Percentiles rank a stretch among this genome's conserved stretches.
These are phyloP conservation scores for Serrognathus titanus DNA, from an alignment of 2,888 invertebrate species.

Conservation along the genomic window DNA sequence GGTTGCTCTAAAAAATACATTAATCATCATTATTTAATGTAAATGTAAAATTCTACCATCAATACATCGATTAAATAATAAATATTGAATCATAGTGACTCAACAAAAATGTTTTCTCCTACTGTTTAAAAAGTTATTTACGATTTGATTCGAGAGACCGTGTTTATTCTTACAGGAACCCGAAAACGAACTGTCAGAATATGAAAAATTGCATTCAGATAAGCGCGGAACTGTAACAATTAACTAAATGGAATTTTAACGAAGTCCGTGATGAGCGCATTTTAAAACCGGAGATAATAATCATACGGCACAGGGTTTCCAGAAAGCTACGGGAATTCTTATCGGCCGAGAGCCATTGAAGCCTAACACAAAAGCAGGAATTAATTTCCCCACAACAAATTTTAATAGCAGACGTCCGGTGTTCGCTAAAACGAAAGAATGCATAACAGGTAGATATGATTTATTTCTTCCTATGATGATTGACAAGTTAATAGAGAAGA, in stretches of 20 bases:
- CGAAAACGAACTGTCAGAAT: slow-evolving; percentile 14
- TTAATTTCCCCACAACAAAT: slow-evolving; percentile 12
- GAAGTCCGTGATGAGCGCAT: neutral
- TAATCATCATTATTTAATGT: no score
- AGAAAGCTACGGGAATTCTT: no score
- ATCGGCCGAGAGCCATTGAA: neutral
- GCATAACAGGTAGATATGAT: slow-evolving; percentile 15
- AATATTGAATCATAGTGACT: no score
- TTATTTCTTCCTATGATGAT: slow-evolving; percentile 21
- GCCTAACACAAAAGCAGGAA: slow-evolving; percentile 2
- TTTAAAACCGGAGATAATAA: neutral
- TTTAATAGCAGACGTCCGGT: slow-evolving; percentile 23
- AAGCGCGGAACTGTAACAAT: neutral
- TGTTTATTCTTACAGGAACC: neutral
- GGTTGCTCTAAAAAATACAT: no score
- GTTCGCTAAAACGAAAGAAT: slow-evolving; percentile 19
- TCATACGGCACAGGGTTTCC: neutral
- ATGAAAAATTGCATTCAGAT: slow-evolving; percentile 18
- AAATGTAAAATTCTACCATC: no score
- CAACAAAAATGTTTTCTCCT: no score
- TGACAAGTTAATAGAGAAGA: slow-evolving; percentile 26
- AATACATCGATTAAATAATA: no score
- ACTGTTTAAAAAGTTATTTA: no score
- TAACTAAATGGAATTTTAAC: neutral
- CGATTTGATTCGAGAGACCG: no score